Percentiles rank a stretch among this genome's conserved stretches.
Evolutionary conservation across 2,888 invertebrate genomes (phyloP).

Genomic region (Artemia sp.): DNA sequence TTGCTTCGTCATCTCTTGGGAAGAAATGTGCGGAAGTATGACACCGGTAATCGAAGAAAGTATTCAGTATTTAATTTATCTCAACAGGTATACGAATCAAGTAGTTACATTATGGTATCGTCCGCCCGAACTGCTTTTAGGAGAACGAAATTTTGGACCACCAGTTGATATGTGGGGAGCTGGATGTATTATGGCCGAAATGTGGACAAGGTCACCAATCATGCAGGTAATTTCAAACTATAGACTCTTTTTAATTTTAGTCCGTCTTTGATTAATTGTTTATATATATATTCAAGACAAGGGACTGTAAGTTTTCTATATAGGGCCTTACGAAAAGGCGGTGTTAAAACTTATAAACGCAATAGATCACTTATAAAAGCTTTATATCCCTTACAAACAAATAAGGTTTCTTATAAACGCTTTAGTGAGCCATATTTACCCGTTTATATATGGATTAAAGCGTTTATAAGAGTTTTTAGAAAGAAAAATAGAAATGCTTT

Average conservation of each 20-base stretch:
- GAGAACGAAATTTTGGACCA: slow-evolving; percentile 86
- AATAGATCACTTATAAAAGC: too few species aligned
- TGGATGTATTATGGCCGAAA: slow-evolving; percentile 99
- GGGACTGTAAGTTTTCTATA: background rate
- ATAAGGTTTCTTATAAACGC: too few species aligned
- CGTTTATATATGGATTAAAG: too few species aligned
- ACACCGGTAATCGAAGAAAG: too few species aligned
- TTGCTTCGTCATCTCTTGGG: too few species aligned
- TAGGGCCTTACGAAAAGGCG: background rate
- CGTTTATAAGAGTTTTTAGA: too few species aligned
- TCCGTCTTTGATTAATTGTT: background rate
- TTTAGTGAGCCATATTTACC: too few species aligned
- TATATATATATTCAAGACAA: background rate
- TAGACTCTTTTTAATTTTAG: background rate
- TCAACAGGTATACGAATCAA: slow-evolving; percentile 72
- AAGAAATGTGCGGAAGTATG: too few species aligned
- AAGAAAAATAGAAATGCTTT: too few species aligned
- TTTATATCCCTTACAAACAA: too few species aligned
- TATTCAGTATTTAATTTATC: too few species aligned
- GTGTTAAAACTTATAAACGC: background rate
- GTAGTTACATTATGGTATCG: slow-evolving; percentile 95
- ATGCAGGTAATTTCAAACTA: slow-evolving; percentile 44
- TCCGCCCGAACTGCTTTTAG: slow-evolving; percentile 48
- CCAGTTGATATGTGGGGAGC: slow-evolving; percentile 94
- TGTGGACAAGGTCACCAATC: slow-evolving; percentile 86